Evolutionary conservation across 1,140 invertebrate species (phyloP).

Genomic region (Scaptomyza graminum): DNA sequence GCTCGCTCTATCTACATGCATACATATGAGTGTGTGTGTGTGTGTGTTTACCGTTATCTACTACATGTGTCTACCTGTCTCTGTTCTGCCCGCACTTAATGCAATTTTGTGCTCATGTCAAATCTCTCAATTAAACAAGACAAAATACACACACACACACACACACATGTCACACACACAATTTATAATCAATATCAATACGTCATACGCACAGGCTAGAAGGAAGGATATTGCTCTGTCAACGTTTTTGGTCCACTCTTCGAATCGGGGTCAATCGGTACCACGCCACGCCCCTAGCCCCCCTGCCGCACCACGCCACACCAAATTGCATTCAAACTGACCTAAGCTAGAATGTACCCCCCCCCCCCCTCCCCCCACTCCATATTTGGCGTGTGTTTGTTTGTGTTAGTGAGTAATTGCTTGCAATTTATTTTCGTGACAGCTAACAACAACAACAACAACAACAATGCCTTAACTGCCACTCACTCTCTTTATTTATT

Average conservation of each 20-base stretch:
- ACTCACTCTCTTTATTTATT: slow-evolving; percentile 6
- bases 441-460: slow-evolving; percentile 15
- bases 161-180: neutral
- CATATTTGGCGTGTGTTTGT: neutral
- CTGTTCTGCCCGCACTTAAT: neutral
- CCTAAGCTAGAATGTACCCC: neutral
- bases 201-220: slow-evolving; percentile 36
- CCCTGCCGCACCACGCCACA: too few relatives aligned
- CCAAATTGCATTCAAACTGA: slow-evolving; percentile 1
- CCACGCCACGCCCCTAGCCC: slow-evolving; percentile 39
- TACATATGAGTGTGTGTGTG: neutral
- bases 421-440: slow-evolving; percentile 42
- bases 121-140: slow-evolving; percentile 11
- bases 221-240: slow-evolving; percentile 28
- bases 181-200: neutral
- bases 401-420: slow-evolving; percentile 23
- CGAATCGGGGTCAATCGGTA: slow-evolving; percentile 42
- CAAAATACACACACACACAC: too few relatives aligned
- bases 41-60: neutral
- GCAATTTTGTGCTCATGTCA: neutral
- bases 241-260: slow-evolving; percentile 15
- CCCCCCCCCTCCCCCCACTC: neutral
- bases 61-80: neutral
- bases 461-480: neutral
- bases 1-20: neutral